Evolutionary conservation across 2,797 vertebrate species (phyloP), one percentile per base, ranked within the genome.

Genomic region (Perodicticus potto): DNA sequence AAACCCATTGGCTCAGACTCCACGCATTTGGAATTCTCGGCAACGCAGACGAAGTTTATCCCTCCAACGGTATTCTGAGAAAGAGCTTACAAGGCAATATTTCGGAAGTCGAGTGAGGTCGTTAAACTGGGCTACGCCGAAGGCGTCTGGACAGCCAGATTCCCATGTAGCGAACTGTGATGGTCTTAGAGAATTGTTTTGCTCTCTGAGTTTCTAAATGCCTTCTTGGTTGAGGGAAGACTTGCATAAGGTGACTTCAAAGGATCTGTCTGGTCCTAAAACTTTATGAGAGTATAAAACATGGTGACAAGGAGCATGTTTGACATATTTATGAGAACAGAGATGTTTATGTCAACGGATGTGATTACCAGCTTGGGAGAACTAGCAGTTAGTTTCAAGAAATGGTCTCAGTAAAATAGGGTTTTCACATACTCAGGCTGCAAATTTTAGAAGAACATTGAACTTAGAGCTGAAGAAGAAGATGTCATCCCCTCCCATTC

Each of bases 381-480:
- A 57, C 20, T 20, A n/a, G 77, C 25, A 78, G 67, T 97, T 97
- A 77, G 94, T 96, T 97, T 95, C n/a, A 93, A 91, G 5, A 90
- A 82, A 32, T 57, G 55, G 34, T 82, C 77, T 70, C 77, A 86
- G 80, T 23, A 37, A 95, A 89, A 87, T 49, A 88, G 85, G 49
- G 40, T 81, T 96, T 93, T 89, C 85, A 70, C 90, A 49, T 53
- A 55, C 57, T 73, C 37, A 25, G 14, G 29, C 86, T 61, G 22
- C n/a, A 73, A 20, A 34, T 70, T 73, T 61, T 78, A 78, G 57
- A 70, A 94, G 29, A 43, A 63, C 91, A 25, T 72, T 57, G 37
- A 43, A 85, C n/a, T 81, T 40, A 76, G 22, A 67, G 25, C 67
- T 22, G 3, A n/a, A 91, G 74, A n/a, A 91, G 74, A 55, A 70